Evolutionary conservation across 1,140 invertebrate species (phyloP), one percentile per base, ranked within the genome.

Genomic region (Scylla paramamosain): DNA sequence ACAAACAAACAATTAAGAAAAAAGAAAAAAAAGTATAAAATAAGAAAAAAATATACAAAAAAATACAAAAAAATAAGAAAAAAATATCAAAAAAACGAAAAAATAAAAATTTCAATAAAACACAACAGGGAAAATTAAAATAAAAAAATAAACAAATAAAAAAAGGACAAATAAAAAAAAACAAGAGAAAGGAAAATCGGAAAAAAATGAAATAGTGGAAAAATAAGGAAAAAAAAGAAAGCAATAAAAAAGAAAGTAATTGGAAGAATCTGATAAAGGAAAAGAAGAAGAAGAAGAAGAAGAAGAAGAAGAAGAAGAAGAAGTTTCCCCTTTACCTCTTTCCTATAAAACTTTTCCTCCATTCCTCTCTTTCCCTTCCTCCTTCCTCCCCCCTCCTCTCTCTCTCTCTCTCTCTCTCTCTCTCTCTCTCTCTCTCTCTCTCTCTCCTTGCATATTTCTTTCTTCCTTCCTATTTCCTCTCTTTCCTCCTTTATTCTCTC

Each of bases 341-440:
- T 25, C 77, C 77, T 82, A 25, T 82, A 59, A 46, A 52, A n/a
- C 83, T 84, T 28, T 84, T 28, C n/a, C 31, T 84, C 83, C 25
- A 10, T 84, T 25, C 25, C 83, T 84, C 83, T 28, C 25, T 84
- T 20, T 28, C 25, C 25, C 25, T 28, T 25, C 25, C 25, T 28
- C 25, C 25, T 25, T 28, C 25, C 25, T 25, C 25, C 25, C 25
- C 25, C 25, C 25, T 14, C 12, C n/a, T 28, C n/a, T 28, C n/a
- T 28, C n/a, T 84, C 83, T 84, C 83, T 84, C 83, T 84, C 83
- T 84, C 83, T 84, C 83, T 84, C n/a, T 84, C 14, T 25, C 12
- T 29, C 28, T 91, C n/a, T 28, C n/a, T 28, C n/a, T 28, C n/a
- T 84, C 83, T 84, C 83, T 84, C 83, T 84, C 83, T 84, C 83